Base-by-base conservation (phyloP, 2,888 invertebrate species). In the Anoncus sp. region DNA sequence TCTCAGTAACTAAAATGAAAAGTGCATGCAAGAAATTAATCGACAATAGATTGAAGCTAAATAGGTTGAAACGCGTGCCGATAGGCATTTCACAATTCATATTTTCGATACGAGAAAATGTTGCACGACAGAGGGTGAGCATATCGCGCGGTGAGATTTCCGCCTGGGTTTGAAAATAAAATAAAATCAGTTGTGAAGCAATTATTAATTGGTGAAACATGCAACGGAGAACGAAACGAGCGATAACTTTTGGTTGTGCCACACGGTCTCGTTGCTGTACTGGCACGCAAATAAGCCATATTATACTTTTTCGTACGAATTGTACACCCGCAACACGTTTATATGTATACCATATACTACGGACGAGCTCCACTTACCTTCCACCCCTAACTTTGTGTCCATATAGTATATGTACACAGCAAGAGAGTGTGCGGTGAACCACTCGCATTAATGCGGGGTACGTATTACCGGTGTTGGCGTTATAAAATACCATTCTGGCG, bases 251-350 rank as follows among this genome's bases (percentile, higher is more conserved):
- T 79, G 87, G 82, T 82, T 83, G 78, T 71, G 62, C 71, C 69
- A 10, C 69, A 10, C 55, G 59, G 51, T 63, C 63, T 63, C 63
- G 63, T 66, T 40, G 24, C 43, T 62, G 62, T 75, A 47, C 62
- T 20, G 75, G 88, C 90, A 89, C 90, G 90, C 90, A 89, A 90
- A 90, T 91, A 89, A 90, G 89, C 89, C 88, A 88, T 90, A 89
- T 90, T 89, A 88, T 82, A 79, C 79, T 79, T 82, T 88, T 79
- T 82, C 83, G 81, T 86, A 85, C 78, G 75, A 78, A 78, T 75
- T 67, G 75, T 78, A 78, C 75, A 75, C 71, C 75, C 75, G 75
- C 75, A 75, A 78, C 86, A 86, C 86, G 85, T 86, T 86, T 84
- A 85, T 89, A 90, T 88, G 83, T 31, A 31, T 31, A 31, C n/a